Percentiles rank a stretch among this genome's conserved stretches.
Conservation (phyloP, 2,113 vertebrate genomes). For the Microcebus ravelobensis region DNA sequence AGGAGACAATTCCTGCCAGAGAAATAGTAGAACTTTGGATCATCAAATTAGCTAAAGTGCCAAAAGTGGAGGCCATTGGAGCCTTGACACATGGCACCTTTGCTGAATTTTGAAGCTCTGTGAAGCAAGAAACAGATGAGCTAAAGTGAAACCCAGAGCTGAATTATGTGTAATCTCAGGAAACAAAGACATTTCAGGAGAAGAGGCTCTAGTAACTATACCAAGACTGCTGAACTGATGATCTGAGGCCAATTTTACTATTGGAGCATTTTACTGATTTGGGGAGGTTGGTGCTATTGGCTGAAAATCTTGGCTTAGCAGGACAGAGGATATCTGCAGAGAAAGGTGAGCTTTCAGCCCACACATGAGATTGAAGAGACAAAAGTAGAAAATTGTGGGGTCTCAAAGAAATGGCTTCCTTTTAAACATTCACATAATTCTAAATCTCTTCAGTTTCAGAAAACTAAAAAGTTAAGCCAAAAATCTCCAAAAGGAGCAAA, state of each 20-base stretch:
- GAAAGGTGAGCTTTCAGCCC: neutral
- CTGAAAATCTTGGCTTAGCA: neutral
- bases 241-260: neutral
- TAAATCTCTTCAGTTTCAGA: neutral
- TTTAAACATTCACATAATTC: neutral
- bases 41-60: neutral
- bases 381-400: neutral
- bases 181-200: neutral
- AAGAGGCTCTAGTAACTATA: neutral
- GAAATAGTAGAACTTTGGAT: neutral
- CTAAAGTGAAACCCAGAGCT: neutral
- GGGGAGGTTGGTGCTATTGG: neutral
- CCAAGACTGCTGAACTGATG: neutral
- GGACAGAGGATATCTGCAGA: neutral
- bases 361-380: neutral
- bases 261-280: neutral
- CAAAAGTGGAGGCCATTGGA: neutral
- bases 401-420: neutral
- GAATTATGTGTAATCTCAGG: neutral
- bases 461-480: neutral
- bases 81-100: neutral
- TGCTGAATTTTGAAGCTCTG: neutral
- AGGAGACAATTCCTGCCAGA: neutral
- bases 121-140: neutral
- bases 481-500: neutral